Conservation (phyloP, 2,113 vertebrate genomes). For the Narcine bancroftii region DNA sequence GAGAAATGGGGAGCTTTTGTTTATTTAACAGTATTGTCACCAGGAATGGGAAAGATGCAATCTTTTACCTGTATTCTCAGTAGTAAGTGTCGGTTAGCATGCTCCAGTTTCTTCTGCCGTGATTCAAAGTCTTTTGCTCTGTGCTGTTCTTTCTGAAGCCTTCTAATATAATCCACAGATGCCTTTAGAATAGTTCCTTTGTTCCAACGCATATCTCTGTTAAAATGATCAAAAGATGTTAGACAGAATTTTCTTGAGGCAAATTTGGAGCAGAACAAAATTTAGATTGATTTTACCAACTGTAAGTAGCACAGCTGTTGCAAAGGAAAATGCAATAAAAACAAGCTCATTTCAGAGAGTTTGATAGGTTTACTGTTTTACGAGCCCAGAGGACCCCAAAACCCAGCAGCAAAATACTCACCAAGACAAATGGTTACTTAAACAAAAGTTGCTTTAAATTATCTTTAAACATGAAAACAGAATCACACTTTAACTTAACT, state of each 20-base stretch:
- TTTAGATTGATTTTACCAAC: not conserved
- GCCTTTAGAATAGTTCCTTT: slow-evolving; percentile 97
- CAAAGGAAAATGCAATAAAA: not conserved
- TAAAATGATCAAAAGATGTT: slow-evolving; percentile 35
- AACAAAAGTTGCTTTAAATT: too few species aligned
- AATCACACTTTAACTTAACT: too few species aligned
- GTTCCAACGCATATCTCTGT: slow-evolving; percentile 87
- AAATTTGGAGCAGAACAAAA: not conserved
- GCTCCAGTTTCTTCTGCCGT: slow-evolving; percentile 88
- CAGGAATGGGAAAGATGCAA: too few species aligned
- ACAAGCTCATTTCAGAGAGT: not conserved
- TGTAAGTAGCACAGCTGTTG: not conserved
- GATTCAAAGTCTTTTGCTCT: slow-evolving; percentile 87
- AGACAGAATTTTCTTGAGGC: not conserved
- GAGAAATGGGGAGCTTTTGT: not conserved
- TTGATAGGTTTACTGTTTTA: too few species aligned
- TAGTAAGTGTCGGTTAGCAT: slow-evolving; percentile 83
- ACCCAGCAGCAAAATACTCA: too few species aligned
- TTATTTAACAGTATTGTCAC: not conserved
- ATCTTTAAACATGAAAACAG: too few species aligned
- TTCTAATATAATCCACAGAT: slow-evolving; percentile 92
- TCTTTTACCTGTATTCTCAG: slow-evolving; percentile 96
- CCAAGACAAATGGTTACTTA: too few species aligned
- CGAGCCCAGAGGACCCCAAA: too few species aligned
- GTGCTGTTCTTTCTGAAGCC: slow-evolving; percentile 86